Percentiles rank a stretch among this genome's conserved stretches.
phyloP scores from a whole-genome alignment of 2,888 invertebrate species.

The Heliconius ethilla region DNA sequence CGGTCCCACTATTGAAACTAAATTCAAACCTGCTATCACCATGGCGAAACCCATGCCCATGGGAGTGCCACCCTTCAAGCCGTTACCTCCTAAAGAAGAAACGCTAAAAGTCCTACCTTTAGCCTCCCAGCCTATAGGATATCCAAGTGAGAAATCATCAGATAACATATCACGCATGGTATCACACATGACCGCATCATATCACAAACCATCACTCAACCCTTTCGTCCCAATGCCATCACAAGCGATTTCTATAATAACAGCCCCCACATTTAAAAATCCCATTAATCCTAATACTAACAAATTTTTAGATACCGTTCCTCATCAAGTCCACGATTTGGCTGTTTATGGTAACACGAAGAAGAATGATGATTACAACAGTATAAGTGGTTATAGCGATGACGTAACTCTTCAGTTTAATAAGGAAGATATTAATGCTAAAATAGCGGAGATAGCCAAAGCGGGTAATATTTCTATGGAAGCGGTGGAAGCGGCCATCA shows the following conservation, averaged over 20 bases:
- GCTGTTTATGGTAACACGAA: constrained; percentile 66
- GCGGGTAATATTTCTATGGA: constrained; percentile 91
- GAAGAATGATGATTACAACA: constrained; percentile 77
- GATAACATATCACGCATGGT: constrained; percentile 75
- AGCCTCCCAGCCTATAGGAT: constrained; percentile 62
- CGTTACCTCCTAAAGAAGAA: constrained; percentile 85
- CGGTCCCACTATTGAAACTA: constrained; percentile 58
- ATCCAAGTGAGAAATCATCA: constrained; percentile 76
- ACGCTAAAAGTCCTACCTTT: constrained; percentile 81
- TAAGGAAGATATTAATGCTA: constrained; percentile 74
- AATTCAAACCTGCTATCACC: constrained; percentile 61
- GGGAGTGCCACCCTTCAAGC: constrained; percentile 90
- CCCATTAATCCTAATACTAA: constrained; percentile 72
- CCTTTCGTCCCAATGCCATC: constrained; percentile 78
- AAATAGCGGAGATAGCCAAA: constrained; percentile 81
- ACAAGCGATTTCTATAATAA: constrained; percentile 67
- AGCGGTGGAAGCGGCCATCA: constrained; percentile 88
- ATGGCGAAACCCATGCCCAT: constrained; percentile 81
- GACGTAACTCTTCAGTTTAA: constrained; percentile 70
- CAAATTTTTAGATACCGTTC: constrained; percentile 76
- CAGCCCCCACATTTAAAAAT: constrained; percentile 68
- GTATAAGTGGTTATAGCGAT: constrained; percentile 75
- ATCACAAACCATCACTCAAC: constrained; percentile 77
- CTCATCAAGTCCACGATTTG: constrained; percentile 73
- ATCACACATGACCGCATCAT: constrained; percentile 74